Evolutionary conservation across 2,888 invertebrate genomes (phyloP), one percentile per base, ranked within the genome.

Genomic region (Ochlodes sylvanus): DNA sequence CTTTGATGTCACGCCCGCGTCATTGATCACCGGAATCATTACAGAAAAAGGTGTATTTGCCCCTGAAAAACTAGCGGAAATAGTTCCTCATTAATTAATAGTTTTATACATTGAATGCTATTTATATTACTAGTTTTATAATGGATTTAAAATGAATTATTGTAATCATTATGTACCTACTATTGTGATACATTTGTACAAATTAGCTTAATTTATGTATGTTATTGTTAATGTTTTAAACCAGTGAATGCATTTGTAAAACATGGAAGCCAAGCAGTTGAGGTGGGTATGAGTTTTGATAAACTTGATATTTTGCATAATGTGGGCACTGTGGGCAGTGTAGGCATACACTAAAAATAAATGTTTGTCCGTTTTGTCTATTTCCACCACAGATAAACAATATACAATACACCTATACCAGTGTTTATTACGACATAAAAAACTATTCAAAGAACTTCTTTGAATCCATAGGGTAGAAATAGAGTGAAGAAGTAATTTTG

Each of bases 1-100:
- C 0, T 99, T 99, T 88, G 99, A 99, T 90, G 97, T 99, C 0
- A 99, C 99, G 4, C 99, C 99, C 32, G 98, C 98, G 0, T 92
- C 94, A 17, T 94, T 99, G 41, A 99, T 99, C 73, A 97, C 97
- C 68, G 98, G 96, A 19, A 98, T 99, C 72, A 97, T 99, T 42
- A 99, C 99, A 10, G 99, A 99, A 88, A 95, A 95, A 76, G 99
- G 99, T 15, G 97, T 98, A 1, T 98, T 96, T 80, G 85, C 91
- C 72, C 97, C 98, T 5, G 84, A 92, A 56, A 87, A 86, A 72
- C 78, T 94, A 50, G 84, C 81, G 64, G 83, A 89, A 73, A 77
- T 83, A 67, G 75, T 83, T 68, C 66, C 72, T 69, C 71, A 72
- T 71, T 70, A 72, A 71, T 41, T 7, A 21, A 38, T 19, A n/a